Conservation (phyloP, 2,888 invertebrate genomes). For the Caenorhabditis zanzibari region DNA sequence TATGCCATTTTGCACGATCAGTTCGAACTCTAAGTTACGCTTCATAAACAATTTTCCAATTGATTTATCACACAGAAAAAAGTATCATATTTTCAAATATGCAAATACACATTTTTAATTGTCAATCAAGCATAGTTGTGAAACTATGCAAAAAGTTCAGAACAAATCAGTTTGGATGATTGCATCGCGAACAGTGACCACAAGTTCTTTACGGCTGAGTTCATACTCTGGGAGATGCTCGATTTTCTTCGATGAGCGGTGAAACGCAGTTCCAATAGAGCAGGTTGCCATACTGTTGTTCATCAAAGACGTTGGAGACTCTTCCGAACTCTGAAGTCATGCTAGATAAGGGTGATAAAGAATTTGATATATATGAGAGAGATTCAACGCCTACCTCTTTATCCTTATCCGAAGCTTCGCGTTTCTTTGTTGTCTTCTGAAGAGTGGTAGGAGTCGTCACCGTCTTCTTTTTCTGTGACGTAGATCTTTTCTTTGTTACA, state of each 20-base stretch:
- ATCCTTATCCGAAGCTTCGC: background rate
- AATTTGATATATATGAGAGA: no score
- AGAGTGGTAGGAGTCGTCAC: background rate
- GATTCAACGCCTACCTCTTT: no score
- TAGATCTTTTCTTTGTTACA: slow-evolving; percentile 29
- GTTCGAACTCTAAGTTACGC: slow-evolving; percentile 23
- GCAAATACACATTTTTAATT: background rate
- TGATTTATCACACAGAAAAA: no score
- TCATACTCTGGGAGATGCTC: slow-evolving; percentile 40
- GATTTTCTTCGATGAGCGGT: slow-evolving; percentile 12
- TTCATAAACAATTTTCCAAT: background rate
- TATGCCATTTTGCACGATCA: slow-evolving; percentile 58
- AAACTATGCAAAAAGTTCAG: background rate
- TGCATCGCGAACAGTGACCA: slow-evolving; percentile 39
- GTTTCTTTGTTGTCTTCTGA: slow-evolving; percentile 17
- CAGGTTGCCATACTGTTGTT: slow-evolving; percentile 17
- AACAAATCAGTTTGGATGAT: slow-evolving; percentile 46
- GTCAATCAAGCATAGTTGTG: background rate
- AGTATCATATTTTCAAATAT: no score
- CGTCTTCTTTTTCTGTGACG: slow-evolving; percentile 23
- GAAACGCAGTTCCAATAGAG: slow-evolving; percentile 24
- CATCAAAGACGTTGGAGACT: background rate
- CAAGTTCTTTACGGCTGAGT: background rate
- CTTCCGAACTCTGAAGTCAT: slow-evolving; percentile 31
- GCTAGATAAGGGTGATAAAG: no score